phyloP scores from a whole-genome alignment of 2,888 invertebrate species.

The Ophraella communa region DNA sequence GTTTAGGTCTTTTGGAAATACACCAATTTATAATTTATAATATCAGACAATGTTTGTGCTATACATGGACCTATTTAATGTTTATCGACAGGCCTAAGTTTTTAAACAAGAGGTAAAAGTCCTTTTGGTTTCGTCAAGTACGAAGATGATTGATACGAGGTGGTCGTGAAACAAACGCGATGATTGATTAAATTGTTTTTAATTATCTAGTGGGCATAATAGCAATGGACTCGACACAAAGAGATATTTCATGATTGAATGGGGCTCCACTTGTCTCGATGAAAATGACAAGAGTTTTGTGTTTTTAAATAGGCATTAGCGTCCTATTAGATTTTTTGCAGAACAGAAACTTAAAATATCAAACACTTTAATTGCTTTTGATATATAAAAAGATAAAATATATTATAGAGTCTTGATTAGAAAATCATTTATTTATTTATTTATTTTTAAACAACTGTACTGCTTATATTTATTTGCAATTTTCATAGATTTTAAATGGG shows the following conservation, averaged over 20 bases:
- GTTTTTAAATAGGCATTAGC: not conserved
- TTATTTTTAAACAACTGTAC: no score
- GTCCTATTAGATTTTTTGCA: not conserved
- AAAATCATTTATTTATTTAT: no score
- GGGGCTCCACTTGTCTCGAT: slow-evolving; percentile 33
- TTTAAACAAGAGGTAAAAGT: slow-evolving; percentile 41
- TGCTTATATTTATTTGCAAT: no score
- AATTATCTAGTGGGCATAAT: slow-evolving; percentile 43
- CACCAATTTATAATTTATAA: no score
- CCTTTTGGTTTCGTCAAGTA: slow-evolving; percentile 44
- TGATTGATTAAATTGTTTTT: slow-evolving; percentile 49
- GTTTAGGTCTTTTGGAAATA: no score
- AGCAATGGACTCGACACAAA: slow-evolving; percentile 33
- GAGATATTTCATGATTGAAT: slow-evolving; percentile 33
- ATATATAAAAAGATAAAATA: no score
- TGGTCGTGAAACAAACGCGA: slow-evolving; percentile 45
- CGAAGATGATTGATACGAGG: slow-evolving; percentile 46
- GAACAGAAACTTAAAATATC: not conserved
- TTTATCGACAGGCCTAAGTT: not conserved
- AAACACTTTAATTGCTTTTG: no score
- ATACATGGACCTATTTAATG: no score
- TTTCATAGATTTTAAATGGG: no score
- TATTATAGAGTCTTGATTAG: no score
- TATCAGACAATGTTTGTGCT: no score
- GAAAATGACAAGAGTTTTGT: slow-evolving; percentile 15